phyloP scores from a whole-genome alignment of 2,888 invertebrate genomes.

The Thymelicus acteon region DNA sequence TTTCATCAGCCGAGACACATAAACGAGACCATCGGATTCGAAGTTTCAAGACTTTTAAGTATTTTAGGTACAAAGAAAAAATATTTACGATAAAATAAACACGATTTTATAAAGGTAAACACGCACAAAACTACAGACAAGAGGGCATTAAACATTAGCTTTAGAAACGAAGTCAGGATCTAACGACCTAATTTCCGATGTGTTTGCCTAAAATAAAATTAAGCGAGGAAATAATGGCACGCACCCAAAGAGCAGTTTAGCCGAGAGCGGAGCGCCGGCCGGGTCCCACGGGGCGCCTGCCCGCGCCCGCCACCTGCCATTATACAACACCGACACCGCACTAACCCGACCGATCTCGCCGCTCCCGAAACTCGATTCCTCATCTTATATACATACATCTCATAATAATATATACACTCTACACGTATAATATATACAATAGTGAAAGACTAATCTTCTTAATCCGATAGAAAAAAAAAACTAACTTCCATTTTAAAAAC shows the following conservation, averaged over 20 bases:
- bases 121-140: neutral
- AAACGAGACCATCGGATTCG: too few relatives aligned
- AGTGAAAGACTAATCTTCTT: neutral
- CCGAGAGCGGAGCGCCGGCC: slow-evolving; percentile 41
- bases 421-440: slow-evolving; percentile 11
- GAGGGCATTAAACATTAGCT: neutral
- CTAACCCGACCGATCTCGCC: slow-evolving; percentile 31
- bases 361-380: slow-evolving; percentile 26
- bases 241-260: slow-evolving; percentile 47
- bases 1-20: neutral
- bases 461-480: neutral
- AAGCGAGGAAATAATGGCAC: slow-evolving; percentile 59
- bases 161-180: slow-evolving; percentile 6
- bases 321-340: slow-evolving; percentile 39
- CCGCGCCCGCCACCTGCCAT: slow-evolving; percentile 43
- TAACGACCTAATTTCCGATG: slow-evolving; percentile 42
- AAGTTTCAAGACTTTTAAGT: too few relatives aligned
- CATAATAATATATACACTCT: neutral
- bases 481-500: neutral
- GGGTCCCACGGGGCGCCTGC: slow-evolving; percentile 33
- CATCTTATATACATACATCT: slow-evolving; percentile 16
- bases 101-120: neutral
- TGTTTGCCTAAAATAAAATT: slow-evolving; percentile 54
- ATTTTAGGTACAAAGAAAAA: too few relatives aligned
- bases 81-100: neutral